Base-by-base conservation (phyloP, 2,888 invertebrate genomes). In the Pycnomerus fuliginosus region DNA sequence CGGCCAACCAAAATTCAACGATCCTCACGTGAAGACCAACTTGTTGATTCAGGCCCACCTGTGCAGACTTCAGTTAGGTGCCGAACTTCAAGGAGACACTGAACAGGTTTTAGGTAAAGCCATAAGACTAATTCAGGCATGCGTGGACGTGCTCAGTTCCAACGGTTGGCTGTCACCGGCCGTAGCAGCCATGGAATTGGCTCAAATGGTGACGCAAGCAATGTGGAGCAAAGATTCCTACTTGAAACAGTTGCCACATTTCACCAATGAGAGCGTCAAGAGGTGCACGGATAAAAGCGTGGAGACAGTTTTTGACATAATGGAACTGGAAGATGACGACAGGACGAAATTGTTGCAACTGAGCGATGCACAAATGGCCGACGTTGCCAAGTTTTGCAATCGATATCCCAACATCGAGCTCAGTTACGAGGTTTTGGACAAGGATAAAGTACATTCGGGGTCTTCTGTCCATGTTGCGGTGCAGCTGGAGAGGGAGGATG, bases 221-320 rank as follows among this genome's bases (percentile, higher is more conserved):
- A 96, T 99, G 96, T 99, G 98, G 96, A 93, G 90, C 63, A 97
- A 96, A 72, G 99, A 99, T 74, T 93, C 95, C 0, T 96, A 97
- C 68, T 79, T 99, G 48, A 87, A 96, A 49, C 99, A 99, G 68
- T 74, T 99, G 67, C 99, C 99, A 1, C 97, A 99, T 74, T 98
- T 98, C 71, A 87, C 82, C 2, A 67, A 78, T 0, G 97, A 95
- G 0, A 84, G 93, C 40, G 86, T 98, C 53, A 90, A 92, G 65
- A 77, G 94, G 3, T 96, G 96, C 67, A 81, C 88, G 0, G 96
- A 94, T 12, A 93, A 94, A 77, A 79, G 81, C 7, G 88, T 95
- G 13, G 93, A 95, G 68, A 92, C 93, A 0, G 90, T 96, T 11
- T 96, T 96, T 73, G 95, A 96, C 67, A 85, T 97, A 45, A 92